Base-by-base conservation (phyloP, 2,113 vertebrate species). In the Patagioenas fasciata region DNA sequence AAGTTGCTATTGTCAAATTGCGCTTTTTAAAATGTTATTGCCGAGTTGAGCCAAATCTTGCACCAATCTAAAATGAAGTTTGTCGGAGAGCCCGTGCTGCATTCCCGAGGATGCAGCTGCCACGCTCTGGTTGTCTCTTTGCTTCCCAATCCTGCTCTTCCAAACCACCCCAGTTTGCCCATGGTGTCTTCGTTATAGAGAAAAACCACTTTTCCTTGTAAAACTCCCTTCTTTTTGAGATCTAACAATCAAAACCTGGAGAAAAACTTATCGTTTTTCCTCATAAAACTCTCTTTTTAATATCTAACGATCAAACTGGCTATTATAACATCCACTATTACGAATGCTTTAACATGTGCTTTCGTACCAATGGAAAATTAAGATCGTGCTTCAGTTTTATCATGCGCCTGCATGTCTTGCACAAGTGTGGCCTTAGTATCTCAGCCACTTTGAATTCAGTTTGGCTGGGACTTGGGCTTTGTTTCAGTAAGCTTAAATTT, bases 401-500 rank as follows among this genome's bases (percentile, higher is more conserved):
- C 47, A 0, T 73, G 31, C 1, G 1, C n/a, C 62, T 82, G 10
- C 25, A 5, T 36, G 44, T 71, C 53, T 91, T 85, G 50, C 84
- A 61, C 47, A 84, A 90, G 48, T 47, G 34, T 69, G 60, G 75
- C 78, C 82, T 80, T 91, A 91, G 16, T 85, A 83, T 20, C 36
- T 58, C 84, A 94, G 62, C 47, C 20, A 10, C 85, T 95, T 73
- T 70, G 64, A 90, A 86, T 80, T 92, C 58, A 58, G 23, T 73
- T 90, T 83, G 82, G 62, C 85, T 94, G 75, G 47, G 58, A 15
- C 51, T 42, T 54, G 25, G 64, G 40, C 71, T 94, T 94, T 94
- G 67, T 83, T 95, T 97, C 71, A 70, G 19, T 34, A 77, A 93
- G 75, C 92, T 80, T 91, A 73, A 90, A 88, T 82, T 93, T 90